Evolutionary conservation across 2,888 invertebrate genomes (phyloP), one percentile per base, ranked within the genome.

Genomic region (Lochmaea capreae): DNA sequence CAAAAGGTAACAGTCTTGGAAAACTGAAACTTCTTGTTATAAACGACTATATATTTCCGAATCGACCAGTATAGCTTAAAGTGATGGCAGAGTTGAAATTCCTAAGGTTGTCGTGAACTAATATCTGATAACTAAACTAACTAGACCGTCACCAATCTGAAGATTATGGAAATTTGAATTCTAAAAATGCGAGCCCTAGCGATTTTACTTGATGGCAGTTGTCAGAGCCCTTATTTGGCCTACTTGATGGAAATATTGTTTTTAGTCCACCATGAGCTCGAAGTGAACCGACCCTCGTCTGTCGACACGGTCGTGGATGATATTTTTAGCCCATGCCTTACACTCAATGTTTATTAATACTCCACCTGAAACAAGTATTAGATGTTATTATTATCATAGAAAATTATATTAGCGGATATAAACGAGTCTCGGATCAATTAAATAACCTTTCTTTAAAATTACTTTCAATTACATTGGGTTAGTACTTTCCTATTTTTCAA

Each of bases 271-370:
- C 93, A 97, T 93, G 88, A 97, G 90, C 90, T 97, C 97, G 90
- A 97, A 97, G 89, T 97, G 97, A 84, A 97, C 96, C 83, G 95
- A 95, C 84, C 97, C 97, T 86, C 95, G 93, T 88, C 95, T 92
- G 87, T 97, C 95, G 87, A 92, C 91, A 85, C 95, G 93, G 89
- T 97, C 94, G 88, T 97, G 96, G 81, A 90, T 86, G 85, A 96
- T 95, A 89, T 96, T 96, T 87, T 92, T 92, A 83, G 96, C 96
- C 96, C 96, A 96, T 84, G 96, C 95, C 90, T 95, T 95, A 90
- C 96, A 96, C 89, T 96, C 96, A 88, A 97, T 94, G 90, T 96
- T 96, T 89, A 97, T 95, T 83, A 96, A 90, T 61, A 96, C 94
- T 76, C 95, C 95, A 87, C 92, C 95, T 94, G 88, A 11, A 87